Conservation (phyloP, 2,113 vertebrate genomes). For the Aegithalos caudatus region DNA sequence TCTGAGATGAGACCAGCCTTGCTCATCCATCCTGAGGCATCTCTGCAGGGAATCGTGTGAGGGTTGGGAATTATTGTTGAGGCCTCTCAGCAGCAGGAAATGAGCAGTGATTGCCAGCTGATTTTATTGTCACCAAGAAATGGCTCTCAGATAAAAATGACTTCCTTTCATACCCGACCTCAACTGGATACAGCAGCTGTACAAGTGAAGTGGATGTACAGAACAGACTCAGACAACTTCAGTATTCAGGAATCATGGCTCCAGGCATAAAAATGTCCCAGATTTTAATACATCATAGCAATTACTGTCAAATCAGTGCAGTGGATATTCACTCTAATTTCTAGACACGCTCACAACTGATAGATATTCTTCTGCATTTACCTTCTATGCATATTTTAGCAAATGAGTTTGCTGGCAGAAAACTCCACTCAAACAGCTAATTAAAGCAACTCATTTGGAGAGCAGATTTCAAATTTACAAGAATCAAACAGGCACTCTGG, state of each 20-base stretch:
- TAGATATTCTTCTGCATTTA: neutral
- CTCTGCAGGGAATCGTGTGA: neutral
- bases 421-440: neutral
- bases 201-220: neutral
- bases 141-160: neutral
- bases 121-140: neutral
- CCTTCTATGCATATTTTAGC: neutral
- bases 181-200: neutral
- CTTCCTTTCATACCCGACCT: neutral
- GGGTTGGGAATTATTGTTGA: neutral
- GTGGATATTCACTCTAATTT: neutral
- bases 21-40: neutral
- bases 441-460: slow-evolving; percentile 6
- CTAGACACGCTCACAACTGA: neutral
- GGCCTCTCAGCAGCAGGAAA: neutral
- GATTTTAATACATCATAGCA: neutral
- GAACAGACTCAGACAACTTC: neutral
- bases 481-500: neutral
- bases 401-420: slow-evolving; percentile 25
- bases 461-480: neutral
- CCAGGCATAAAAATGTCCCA: neutral
- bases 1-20: neutral
- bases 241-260: neutral
- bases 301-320: neutral
- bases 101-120: neutral